Evolutionary conservation across 2,113 vertebrate genomes (phyloP).

Genomic region (Oplegnathus fasciatus): DNA sequence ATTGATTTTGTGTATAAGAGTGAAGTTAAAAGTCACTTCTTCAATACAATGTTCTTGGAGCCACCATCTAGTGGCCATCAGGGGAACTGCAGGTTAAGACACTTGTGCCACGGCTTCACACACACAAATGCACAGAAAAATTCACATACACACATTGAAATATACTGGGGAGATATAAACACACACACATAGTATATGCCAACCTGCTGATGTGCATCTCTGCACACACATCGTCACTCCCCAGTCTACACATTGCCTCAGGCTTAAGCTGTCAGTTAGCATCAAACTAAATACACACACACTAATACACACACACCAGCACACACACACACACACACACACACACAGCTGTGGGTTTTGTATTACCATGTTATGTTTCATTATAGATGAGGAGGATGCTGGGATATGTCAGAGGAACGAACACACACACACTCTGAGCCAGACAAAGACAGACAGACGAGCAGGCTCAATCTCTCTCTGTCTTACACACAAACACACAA

Average conservation of each 20-base stretch:
- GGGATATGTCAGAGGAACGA: conserved; percentile 59
- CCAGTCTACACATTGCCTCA: conserved; percentile 49
- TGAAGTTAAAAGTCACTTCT: not conserved
- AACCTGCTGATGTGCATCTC: conserved; percentile 41
- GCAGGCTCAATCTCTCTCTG: conserved; percentile 3
- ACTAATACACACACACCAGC: not conserved
- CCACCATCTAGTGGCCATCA: conserved; percentile 51
- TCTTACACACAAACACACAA: not conserved
- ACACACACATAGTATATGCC: not conserved
- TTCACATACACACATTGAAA: not conserved
- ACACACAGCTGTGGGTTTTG: conserved; percentile 47
- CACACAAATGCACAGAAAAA: not conserved
- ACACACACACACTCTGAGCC: conserved; percentile 10
- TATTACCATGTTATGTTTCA: conserved; percentile 70
- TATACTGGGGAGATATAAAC: not conserved
- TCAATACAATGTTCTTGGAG: not conserved
- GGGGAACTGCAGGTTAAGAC: conserved; percentile 26
- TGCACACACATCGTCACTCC: conserved; percentile 33
- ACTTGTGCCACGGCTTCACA: not conserved
- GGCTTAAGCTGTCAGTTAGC: conserved; percentile 69
- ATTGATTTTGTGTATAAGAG: not conserved
- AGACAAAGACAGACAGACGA: conserved; percentile 44
- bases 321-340: conserved; percentile 2
- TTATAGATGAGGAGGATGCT: conserved; percentile 74
- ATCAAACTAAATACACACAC: conserved; percentile 44